Base-by-base conservation (phyloP, 37 sponge, comb jelly and placozoan species). In the Halisarca cf. caerulea region DNA sequence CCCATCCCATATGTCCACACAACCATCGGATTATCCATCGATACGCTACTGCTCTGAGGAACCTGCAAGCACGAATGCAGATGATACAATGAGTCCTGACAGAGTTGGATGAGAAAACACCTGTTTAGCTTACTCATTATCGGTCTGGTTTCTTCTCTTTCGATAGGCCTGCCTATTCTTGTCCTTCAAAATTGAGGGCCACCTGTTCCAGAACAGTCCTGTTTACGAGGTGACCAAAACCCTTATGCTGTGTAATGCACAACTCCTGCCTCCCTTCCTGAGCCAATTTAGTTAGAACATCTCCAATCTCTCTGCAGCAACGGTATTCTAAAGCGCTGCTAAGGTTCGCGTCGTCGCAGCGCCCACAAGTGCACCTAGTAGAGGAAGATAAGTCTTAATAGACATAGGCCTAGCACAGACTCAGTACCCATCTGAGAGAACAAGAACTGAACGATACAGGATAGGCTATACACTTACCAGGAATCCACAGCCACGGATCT, bases 21-120 rank as follows among this genome's bases (percentile, higher is more conserved):
- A 66, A n/a, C 68, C 68, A 66, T 66, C 68, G 23, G 68, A 66
- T 66, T 25, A 66, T 15, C 23, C 68, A 66, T 25, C 68, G 68
- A 66, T 66, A 66, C 8, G 68, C 68, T 66, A 66, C 68, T 55
- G 68, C 68, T 66, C 68, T 66, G 23, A 66, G 28, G 28, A 66
- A 66, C 23, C 68, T 66, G 68, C 28, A 66, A 27, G 68, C 28
- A 66, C 8, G 68, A 15, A 66, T n/a, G n/a, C n/a, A n/a, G n/a
- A n/a, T n/a, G n/a, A n/a, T n/a, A 66, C 28, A n/a, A n/a, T 66
- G 8, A 15, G 9, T n/a, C 68, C 9, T 15, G 23, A 15, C 9
- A 66, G 8, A 66, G 9, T 66, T 8, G 23, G 23, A 66, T n/a
- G 28, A n/a, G 68, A 25, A 15, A 15, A n/a, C 28, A n/a, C 68